phyloP scores from a whole-genome alignment of 2,113 vertebrate genomes.

The Desmodus rotundus region DNA sequence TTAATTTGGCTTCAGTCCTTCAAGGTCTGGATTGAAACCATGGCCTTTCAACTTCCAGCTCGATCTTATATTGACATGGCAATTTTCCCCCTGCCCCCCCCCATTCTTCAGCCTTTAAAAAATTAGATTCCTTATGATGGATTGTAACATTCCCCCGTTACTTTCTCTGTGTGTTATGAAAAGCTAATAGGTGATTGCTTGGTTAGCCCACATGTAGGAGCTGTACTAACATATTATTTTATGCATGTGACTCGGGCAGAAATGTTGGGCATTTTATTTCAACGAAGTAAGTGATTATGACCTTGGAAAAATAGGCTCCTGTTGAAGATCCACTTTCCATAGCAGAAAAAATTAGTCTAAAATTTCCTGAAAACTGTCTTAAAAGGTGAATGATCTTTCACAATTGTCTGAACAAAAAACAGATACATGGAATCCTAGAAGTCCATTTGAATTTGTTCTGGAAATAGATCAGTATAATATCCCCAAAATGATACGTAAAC shows the following conservation, averaged over 20 bases:
- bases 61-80: not conserved
- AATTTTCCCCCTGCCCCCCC: not conserved
- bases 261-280: not conserved
- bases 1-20: not conserved
- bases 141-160: not conserved
- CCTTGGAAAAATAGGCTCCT: not conserved
- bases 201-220: not conserved
- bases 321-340: not conserved
- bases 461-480: not conserved
- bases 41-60: not conserved
- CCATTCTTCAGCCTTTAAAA: not conserved
- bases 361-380: not conserved
- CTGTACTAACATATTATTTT: not conserved
- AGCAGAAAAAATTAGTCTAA: not conserved
- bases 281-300: not conserved
- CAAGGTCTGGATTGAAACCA: not conserved
- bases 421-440: not conserved
- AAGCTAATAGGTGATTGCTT: not conserved
- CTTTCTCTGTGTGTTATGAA: not conserved
- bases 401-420: not conserved
- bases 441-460: not conserved
- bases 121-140: not conserved
- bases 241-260: not conserved
- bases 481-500: not conserved
- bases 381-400: not conserved